phyloP scores from a whole-genome alignment of 2,113 vertebrate genomes.

The Hiodon tergisus region DNA sequence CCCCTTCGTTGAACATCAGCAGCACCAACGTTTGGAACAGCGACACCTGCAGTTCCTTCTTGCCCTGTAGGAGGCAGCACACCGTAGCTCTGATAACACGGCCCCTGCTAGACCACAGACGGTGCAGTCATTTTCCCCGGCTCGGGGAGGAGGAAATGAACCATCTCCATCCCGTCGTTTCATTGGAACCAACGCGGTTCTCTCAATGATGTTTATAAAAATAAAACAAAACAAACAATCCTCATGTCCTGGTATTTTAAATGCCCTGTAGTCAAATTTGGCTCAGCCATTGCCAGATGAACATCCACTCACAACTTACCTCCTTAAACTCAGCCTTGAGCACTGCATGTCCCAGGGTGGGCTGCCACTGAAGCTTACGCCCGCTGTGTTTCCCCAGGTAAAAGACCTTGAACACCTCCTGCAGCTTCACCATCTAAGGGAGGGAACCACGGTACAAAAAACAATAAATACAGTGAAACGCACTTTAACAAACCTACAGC shows the following conservation, averaged over 20 bases:
- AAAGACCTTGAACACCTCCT: conserved; percentile 98
- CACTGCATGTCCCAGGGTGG: conserved; percentile 93
- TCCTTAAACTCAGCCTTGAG: conserved; percentile 98
- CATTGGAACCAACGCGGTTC: too few relatives aligned
- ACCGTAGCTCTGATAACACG: too few relatives aligned
- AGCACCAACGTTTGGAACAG: conserved; percentile 97
- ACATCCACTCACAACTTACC: conserved; percentile 51
- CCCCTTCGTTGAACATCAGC: conserved; percentile 98
- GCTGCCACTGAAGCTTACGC: conserved; percentile 97
- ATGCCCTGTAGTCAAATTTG: too few relatives aligned
- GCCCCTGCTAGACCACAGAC: too few relatives aligned
- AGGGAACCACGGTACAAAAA: conserved; percentile 21
- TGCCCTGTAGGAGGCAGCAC: conserved; percentile 63
- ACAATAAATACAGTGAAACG: conserved; percentile 11
- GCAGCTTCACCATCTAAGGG: conserved; percentile 91
- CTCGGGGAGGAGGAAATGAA: too few relatives aligned
- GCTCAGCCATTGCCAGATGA: neutral
- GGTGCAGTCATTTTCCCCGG: too few relatives aligned
- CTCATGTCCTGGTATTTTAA: too few relatives aligned
- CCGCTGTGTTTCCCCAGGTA: conserved; percentile 98
- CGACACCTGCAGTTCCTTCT: conserved; percentile 96
- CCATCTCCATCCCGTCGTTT: too few relatives aligned
- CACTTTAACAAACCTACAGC: too few relatives aligned
- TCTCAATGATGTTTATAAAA: too few relatives aligned
- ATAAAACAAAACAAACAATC: too few relatives aligned